These are phyloP conservation scores for Lamellibrachia satsuma DNA, from an alignment of 2,888 invertebrate genomes.

Conservation along the genomic window DNA sequence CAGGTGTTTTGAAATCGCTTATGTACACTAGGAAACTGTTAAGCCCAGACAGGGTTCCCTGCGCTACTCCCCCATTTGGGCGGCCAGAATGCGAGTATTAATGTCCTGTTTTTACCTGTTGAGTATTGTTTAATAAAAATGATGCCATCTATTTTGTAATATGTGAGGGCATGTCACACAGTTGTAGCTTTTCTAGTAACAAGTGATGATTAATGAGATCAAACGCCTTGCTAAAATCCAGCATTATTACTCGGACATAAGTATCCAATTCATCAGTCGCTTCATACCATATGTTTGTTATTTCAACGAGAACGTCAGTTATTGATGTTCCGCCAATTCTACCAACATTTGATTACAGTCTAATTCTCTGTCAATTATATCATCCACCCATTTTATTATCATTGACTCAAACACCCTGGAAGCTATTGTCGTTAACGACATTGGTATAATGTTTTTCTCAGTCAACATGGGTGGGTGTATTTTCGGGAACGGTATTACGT, in stretches of 20 bases:
- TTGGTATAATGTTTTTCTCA: not conserved
- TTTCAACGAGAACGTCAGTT: not conserved
- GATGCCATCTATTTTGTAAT: not conserved
- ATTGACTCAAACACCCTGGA: not conserved
- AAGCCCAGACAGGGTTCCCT: no score
- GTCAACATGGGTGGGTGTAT: not conserved
- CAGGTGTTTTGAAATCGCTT: no score
- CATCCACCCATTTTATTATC: not conserved
- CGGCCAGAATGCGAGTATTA: no score
- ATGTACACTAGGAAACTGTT: no score
- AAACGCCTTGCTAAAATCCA: not conserved
- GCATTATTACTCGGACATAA: not conserved
- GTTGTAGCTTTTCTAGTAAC: not conserved
- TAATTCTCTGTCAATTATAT: not conserved
- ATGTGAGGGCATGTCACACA: not conserved
- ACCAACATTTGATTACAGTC: not conserved
- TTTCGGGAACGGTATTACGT: not conserved
- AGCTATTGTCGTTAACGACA: not conserved
- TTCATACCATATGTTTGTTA: not conserved
- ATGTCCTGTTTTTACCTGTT: no score
- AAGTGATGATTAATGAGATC: not conserved
- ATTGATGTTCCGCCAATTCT: not conserved
- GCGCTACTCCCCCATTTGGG: no score
- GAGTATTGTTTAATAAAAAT: not conserved
- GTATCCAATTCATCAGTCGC: not conserved